These are phyloP conservation scores for Crambe crambe DNA, from an alignment of 37 sponge, comb jelly and placozoan genomes.

Conservation along the genomic window DNA sequence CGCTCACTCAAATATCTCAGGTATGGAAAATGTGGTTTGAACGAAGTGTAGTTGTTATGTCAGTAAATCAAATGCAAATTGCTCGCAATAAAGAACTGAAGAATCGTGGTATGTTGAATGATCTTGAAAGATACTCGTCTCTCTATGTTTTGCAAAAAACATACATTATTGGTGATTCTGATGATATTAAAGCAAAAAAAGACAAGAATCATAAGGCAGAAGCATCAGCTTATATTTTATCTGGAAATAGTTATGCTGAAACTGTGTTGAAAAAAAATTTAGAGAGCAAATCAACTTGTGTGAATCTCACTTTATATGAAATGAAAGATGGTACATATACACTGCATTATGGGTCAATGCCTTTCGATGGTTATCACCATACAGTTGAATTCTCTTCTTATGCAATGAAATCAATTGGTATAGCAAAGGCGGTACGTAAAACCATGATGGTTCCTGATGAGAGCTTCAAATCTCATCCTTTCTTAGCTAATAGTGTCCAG, in stretches of 20 bases:
- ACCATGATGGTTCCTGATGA: background rate
- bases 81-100: background rate
- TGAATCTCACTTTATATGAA: slow-evolving; percentile 38
- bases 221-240: background rate
- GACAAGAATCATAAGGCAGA: background rate
- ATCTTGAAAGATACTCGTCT: background rate
- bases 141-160: background rate
- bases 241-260: slow-evolving; percentile 43
- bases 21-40: slow-evolving; percentile 39
- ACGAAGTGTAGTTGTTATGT: background rate
- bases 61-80: background rate
- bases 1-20: background rate
- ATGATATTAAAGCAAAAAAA: background rate
- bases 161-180: background rate
- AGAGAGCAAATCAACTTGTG: background rate
- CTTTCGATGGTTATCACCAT: slow-evolving; percentile 25
- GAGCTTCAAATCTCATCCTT: slow-evolving; percentile 14
- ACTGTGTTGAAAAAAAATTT: background rate
- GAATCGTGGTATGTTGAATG: background rate
- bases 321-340: slow-evolving; percentile 26
- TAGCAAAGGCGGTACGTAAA: background rate
- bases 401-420: background rate
- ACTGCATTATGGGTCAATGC: background rate
- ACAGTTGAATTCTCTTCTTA: slow-evolving; percentile 14
- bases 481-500: slow-evolving; percentile 62